Base-by-base conservation (phyloP, 2,113 vertebrate species). In the Cercocebus atys region DNA sequence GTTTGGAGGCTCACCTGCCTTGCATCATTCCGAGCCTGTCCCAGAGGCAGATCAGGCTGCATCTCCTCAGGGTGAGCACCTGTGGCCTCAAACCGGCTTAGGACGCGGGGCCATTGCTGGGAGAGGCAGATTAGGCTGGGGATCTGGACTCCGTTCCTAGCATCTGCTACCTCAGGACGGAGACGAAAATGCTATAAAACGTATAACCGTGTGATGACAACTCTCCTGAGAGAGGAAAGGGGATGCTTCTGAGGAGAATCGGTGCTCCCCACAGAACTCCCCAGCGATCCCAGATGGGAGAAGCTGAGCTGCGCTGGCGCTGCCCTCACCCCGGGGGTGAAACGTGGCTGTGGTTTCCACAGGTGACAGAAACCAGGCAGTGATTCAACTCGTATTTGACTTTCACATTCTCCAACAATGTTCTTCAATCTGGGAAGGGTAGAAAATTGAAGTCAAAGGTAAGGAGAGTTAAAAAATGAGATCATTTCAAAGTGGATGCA, bases 341-440 rank as follows among this genome's bases (percentile, higher is more conserved):
- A 17, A 43, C 7, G 0, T 2, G 35, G 17, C 68, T 11, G 13
- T 8, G 40, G n/a, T 17, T 47, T 22, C 17, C 4, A 22, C 4
- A 0, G 40, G 8, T 2, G 8, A 52, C 75, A 59, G 17, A 17
- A 43, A 8, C 10, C 12, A 9, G 25, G 81, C 35, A 11, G 72
- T 23, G 43, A 93, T 20, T 40, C 45, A 55, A 6, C 57, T 23
- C 35, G 9, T 4, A 10, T n/a, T 90, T 68, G 57, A n/a, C 45
- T 55, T 86, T 25, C 70, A 25, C 23, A 18, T 35, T 85, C 35
- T 76, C 70, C 45, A 35, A 6, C 17, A 8, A 23, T 1, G 45
- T 40, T 86, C 25, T 47, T 50, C 52, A 47, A 7, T 23, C 38
- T 13, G 22, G 66, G 66, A 30, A 5, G 40, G 52, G 66, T 12